phyloP scores from a whole-genome alignment of 2,113 vertebrate species.

The Pan paniscus region DNA sequence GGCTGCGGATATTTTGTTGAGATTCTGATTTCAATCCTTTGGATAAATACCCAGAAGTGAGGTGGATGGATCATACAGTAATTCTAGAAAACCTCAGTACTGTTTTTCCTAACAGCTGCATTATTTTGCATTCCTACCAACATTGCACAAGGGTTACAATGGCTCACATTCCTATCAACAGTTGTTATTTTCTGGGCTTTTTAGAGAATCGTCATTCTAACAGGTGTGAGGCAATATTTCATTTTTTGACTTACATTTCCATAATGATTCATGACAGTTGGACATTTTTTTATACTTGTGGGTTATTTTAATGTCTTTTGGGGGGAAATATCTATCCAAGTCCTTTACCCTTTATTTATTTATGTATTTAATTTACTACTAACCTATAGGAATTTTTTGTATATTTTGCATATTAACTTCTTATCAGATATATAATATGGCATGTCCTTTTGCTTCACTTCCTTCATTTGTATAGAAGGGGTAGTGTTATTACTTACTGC shows the following conservation, averaged over 20 bases:
- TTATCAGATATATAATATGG: not conserved
- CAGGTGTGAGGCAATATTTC: not conserved
- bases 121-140: not conserved
- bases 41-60: not conserved
- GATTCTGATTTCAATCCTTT: not conserved
- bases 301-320: not conserved
- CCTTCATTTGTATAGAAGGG: too few relatives aligned
- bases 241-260: not conserved
- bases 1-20: not conserved
- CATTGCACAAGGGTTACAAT: not conserved
- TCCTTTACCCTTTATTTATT: not conserved
- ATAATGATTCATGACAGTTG: not conserved
- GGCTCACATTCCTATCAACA: not conserved
- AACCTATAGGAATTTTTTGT: not conserved
- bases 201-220: not conserved
- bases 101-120: not conserved
- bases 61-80: not conserved
- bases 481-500: too few relatives aligned
- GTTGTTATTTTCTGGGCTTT: not conserved
- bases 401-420: not conserved
- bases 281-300: not conserved
- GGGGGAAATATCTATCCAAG: not conserved
- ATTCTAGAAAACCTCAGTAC: not conserved
- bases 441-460: not conserved
- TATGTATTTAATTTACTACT: not conserved